Evolutionary conservation across 37 sponge, comb jelly and placozoan genomes (phyloP), one percentile per base, ranked within the genome.

Genomic region (Mnemiopsis leidyi): DNA sequence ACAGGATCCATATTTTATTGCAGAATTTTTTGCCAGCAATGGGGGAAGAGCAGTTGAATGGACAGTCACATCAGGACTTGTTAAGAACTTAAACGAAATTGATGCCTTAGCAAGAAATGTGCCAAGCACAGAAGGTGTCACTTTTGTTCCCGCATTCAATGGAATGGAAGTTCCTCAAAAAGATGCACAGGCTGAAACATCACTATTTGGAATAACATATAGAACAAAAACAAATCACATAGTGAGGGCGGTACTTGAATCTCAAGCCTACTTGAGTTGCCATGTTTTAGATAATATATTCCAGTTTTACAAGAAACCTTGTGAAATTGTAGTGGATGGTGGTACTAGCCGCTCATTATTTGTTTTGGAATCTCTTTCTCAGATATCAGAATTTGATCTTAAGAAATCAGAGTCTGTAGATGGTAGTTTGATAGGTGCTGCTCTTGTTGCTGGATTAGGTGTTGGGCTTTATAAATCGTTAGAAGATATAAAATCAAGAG

Each of bases 21-120:
- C 96, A 0, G 99, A 98, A 76, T 95, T 96, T 0, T 93, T 95
- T 25, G 95, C 96, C 38, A 85, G 97, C 20, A 96, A 95, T 61
- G 92, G 95, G 34, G 99, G 99, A 28, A 97, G 95, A 76, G 95
- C 95, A 0, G 76, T 97, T n/a, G 96, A 98, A 32, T 98, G 99
- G 99, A 96, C 95, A 18, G 93, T 93, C 77, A 93, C 24, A 18
- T 95, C 96, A 76, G 95, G 97, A 67, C 75, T 96, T 24, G 29
- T 85, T 5, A 13, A 28, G 16, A 38, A 39, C n/a, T 39, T 85
- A 18, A 40, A 29, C 23, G 61, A 85, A 40, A 40, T 85, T 85
- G 90, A 85, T 39, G 23, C 26, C 9, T 39, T 85, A 1, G 90
- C 90, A 2, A 85, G 90, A 23, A 24, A 35, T n/a, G 90, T 85